Percentiles rank a stretch among this genome's conserved stretches.
These are phyloP conservation scores for Natator depressus DNA, from an alignment of 2,113 vertebrate genomes.

Conservation along the genomic window DNA sequence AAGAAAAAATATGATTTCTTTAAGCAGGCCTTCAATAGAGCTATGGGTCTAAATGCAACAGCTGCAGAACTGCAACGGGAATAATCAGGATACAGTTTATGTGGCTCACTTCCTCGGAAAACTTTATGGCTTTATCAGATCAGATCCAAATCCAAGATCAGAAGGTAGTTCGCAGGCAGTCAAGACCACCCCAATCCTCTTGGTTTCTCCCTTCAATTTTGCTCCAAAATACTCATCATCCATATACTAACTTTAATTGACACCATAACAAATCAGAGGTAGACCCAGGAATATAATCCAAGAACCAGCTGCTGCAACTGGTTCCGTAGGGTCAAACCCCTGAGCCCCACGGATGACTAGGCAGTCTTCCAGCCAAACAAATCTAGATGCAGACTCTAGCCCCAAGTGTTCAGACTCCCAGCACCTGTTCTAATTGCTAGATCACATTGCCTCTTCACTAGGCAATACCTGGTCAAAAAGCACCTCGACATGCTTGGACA, in stretches of 20 bases:
- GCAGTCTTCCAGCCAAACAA: background rate
- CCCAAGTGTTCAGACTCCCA: background rate
- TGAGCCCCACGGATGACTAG: background rate
- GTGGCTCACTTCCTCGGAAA: background rate
- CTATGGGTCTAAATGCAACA: background rate
- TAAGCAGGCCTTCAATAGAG: background rate
- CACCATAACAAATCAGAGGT: background rate
- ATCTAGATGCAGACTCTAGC: rapidly evolving
- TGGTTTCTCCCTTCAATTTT: background rate
- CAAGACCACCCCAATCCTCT: background rate
- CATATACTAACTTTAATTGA: background rate
- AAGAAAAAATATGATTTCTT: no score
- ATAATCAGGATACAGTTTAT: background rate
- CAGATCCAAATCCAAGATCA: background rate
- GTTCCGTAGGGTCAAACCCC: background rate
- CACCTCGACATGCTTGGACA: background rate
- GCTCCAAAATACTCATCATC: background rate
- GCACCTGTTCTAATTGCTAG: background rate
- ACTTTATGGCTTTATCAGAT: background rate
- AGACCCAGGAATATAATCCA: background rate
- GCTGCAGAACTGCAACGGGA: background rate
- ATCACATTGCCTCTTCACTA: background rate
- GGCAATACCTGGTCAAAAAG: background rate
- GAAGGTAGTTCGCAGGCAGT: background rate
- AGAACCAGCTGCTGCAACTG: background rate